Conservation (phyloP, 2,888 invertebrate species). For the Alsophila aescularia region DNA sequence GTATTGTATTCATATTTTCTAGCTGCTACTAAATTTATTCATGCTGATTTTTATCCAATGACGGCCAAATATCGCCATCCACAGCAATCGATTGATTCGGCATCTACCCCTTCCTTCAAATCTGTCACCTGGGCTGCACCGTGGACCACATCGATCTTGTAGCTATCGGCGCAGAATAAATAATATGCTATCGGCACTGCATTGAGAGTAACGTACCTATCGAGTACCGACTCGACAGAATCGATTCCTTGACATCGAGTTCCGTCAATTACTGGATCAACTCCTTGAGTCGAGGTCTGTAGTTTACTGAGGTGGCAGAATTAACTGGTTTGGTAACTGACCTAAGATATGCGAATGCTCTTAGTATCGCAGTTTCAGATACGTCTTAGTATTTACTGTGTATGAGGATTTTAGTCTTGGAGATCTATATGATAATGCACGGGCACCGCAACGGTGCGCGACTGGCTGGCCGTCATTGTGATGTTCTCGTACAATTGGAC, state of each 20-base stretch:
- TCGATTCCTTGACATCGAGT: slow-evolving; percentile 13
- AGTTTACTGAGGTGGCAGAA: neutral
- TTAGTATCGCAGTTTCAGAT: too few relatives aligned
- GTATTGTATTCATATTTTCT: too few relatives aligned
- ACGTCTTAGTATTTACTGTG: too few relatives aligned
- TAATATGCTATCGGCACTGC: too few relatives aligned
- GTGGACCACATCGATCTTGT: slow-evolving; percentile 23
- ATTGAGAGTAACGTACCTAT: slow-evolving; percentile 19
- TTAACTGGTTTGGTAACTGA: neutral
- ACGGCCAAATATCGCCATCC: neutral
- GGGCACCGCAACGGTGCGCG: too few relatives aligned
- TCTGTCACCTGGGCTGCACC: slow-evolving; percentile 21
- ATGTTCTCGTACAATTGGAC: too few relatives aligned
- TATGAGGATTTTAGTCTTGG: too few relatives aligned
- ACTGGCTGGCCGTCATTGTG: too few relatives aligned
- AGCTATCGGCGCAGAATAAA: slow-evolving; percentile 24
- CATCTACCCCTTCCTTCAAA: slow-evolving; percentile 3
- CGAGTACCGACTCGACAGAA: slow-evolving; percentile 18
- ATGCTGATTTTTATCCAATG: too few relatives aligned
- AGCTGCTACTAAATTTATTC: too few relatives aligned
- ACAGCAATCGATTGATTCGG: neutral
- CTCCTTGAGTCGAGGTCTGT: slow-evolving; percentile 1
- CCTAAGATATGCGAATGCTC: neutral
- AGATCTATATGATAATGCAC: too few relatives aligned
- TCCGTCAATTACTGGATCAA: too few relatives aligned